Conservation (phyloP, 2,113 vertebrate species). For the Syrrhaptes paradoxus region DNA sequence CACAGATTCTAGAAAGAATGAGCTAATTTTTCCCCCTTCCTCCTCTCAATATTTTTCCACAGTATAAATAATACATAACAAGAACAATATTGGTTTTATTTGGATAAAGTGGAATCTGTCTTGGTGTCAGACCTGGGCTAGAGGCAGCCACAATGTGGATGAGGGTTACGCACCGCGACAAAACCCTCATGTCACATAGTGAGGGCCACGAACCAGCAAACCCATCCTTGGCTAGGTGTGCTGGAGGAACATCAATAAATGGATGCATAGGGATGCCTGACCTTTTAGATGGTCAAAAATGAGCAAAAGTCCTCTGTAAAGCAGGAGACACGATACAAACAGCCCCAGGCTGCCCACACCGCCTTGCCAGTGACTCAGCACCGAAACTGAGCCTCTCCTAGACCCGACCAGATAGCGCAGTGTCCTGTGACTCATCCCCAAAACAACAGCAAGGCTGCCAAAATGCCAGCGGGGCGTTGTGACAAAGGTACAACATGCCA, state of each 20-base stretch:
- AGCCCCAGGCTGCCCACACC: neutral
- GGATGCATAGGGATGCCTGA: neutral
- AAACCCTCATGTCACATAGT: fast-evolving
- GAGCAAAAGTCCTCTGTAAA: neutral
- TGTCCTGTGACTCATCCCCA: constrained; percentile 31
- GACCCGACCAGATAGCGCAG: neutral
- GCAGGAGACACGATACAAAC: neutral
- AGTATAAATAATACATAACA: neutral
- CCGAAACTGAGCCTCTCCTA: neutral
- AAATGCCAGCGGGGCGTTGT: neutral
- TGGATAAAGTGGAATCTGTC: neutral
- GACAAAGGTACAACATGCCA: neutral
- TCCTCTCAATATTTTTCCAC: neutral
- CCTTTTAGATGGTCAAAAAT: neutral
- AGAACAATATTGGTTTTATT: neutral
- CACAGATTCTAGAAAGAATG: neutral
- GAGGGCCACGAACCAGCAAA: neutral
- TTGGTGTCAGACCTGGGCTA: neutral
- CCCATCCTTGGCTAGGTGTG: neutral
- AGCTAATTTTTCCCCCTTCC: constrained; percentile 2
- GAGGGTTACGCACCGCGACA: fast-evolving
- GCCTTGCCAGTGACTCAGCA: constrained; percentile 35
- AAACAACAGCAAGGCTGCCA: neutral
- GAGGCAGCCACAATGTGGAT: neutral
- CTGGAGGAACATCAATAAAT: neutral